These are phyloP conservation scores for Phthorimaea operculella DNA, from an alignment of 1,140 invertebrate species.

Conservation along the genomic window DNA sequence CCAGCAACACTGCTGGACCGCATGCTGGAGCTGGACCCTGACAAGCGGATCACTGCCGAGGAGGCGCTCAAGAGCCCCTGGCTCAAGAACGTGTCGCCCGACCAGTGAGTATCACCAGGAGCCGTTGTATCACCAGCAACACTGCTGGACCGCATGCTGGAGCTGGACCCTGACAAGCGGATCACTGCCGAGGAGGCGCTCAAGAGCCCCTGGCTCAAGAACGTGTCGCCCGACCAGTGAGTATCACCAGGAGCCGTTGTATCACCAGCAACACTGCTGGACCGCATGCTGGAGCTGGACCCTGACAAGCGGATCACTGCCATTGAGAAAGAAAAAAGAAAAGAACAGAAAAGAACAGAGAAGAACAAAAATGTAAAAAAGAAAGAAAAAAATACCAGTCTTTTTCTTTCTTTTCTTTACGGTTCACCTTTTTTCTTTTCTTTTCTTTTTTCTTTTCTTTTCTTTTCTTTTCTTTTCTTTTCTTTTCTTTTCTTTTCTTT, in stretches of 20 bases:
- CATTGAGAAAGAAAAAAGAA: too few relatives aligned
- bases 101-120: constrained; percentile 78
- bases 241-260: constrained; percentile 63
- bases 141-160: constrained; percentile 97
- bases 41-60: constrained; percentile 92
- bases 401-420: too few relatives aligned
- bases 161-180: constrained; percentile 92
- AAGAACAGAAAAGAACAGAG: too few relatives aligned
- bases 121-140: too few relatives aligned
- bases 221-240: constrained; percentile 91
- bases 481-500: too few relatives aligned
- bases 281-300: constrained; percentile 97
- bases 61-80: constrained; percentile 95
- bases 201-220: constrained; percentile 93
- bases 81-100: constrained; percentile 91
- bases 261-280: too few relatives aligned
- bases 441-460: constrained; percentile 3
- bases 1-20: too few relatives aligned
- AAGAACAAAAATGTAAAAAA: too few relatives aligned
- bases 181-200: constrained; percentile 96
- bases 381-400: too few relatives aligned
- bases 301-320: constrained; percentile 94
- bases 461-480: constrained; percentile 3
- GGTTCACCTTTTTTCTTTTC: too few relatives aligned
- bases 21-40: constrained; percentile 97